Base-by-base conservation (phyloP, 1,140 invertebrate genomes). In the Calephelis nemesis region DNA sequence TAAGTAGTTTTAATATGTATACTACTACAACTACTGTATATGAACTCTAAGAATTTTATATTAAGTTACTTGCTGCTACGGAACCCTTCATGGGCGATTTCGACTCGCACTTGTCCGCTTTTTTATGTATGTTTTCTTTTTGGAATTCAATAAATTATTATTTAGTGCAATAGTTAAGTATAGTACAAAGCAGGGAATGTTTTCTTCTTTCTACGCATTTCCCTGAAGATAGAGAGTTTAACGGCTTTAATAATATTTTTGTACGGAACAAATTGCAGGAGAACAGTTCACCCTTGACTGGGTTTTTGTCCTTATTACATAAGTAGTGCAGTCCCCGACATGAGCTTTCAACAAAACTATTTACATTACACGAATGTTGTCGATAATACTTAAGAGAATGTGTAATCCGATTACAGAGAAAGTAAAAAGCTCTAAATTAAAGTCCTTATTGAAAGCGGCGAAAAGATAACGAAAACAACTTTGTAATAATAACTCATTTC, bases 351-450 rank as follows among this genome's bases (percentile, higher is more conserved):
- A 60, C 54, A 19, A 60, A 60, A 60, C 54, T 60, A 60, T 60
- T 60, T 12, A 60, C 19, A 39, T 40, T 60, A 60, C 54, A 60
- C 39, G 54, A 12, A 60, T 60, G 12, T 60, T 60, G 39, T 60
- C 54, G 54, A 60, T 60, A 60, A 60, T 60, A 60, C 54, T 60
- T 40, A 74, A 67, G 69, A 74, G 73, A 66, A 72, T 68, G 74
- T 75, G 83, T 83, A 84, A 84, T 83, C 79, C 76, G 76, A 81
- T 77, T 76, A 74, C 73, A 70, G 86, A 85, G 83, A 87, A 87
- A 87, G 86, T 85, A 81, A 81, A 75, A 74, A 65, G 19, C 69
- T 64, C 73, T 65, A 76, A 71, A 77, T 75, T 77, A 79, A 76
- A 71, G 72, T 74, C 73, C 69, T 75, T 72, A 78, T 68, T 74